phyloP scores from a whole-genome alignment of 2,888 invertebrate genomes.

The Phania funesta region DNA sequence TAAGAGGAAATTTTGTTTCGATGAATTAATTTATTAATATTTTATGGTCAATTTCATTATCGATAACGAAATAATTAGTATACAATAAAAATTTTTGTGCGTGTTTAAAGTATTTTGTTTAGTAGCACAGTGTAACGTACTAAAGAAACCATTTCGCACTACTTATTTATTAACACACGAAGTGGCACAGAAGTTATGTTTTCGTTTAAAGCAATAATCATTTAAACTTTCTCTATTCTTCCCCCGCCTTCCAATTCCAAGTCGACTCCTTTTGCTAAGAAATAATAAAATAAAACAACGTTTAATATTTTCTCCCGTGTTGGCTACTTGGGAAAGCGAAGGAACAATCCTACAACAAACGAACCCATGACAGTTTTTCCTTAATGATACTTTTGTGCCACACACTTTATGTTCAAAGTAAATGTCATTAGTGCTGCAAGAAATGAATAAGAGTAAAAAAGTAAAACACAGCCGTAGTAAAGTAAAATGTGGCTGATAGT shows the following conservation, averaged over 20 bases:
- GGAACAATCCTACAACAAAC: constrained; percentile 7
- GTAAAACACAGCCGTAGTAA: neutral
- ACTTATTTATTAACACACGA: neutral
- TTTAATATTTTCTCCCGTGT: neutral
- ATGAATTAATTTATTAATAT: no score
- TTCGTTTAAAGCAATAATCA: neutral
- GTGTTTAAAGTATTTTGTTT: no score
- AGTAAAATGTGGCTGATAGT: constrained; percentile 16
- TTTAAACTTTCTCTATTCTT: neutral
- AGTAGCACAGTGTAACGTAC: neutral
- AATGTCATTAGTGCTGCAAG: constrained; percentile 54
- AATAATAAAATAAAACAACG: neutral
- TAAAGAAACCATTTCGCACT: neutral
- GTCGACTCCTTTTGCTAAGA: neutral
- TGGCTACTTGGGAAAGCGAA: neutral
- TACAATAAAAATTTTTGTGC: no score
- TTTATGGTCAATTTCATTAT: no score
- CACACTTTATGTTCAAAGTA: constrained; percentile 57
- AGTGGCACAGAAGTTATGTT: neutral
- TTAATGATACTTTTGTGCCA: constrained; percentile 54
- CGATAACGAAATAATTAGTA: no score
- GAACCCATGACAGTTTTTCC: constrained; percentile 6
- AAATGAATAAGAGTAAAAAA: neutral
- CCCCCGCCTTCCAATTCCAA: neutral
- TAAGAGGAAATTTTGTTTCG: no score